Percentiles rank a stretch among this genome's conserved stretches.
Conservation (phyloP, 2,113 vertebrate species). For the Plecotus auritus region DNA sequence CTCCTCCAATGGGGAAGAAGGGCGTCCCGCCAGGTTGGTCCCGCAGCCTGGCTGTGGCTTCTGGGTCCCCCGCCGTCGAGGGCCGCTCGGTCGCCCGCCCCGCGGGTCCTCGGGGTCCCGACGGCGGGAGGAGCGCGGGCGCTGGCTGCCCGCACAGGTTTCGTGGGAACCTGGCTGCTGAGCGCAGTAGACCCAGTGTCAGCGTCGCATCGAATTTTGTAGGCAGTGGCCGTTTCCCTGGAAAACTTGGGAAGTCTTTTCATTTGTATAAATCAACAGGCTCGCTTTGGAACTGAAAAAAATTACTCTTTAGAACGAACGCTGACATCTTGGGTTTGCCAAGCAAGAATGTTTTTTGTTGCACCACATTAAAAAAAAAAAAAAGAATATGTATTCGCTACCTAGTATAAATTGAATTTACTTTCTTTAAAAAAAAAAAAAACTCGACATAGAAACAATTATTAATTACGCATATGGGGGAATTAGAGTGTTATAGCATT, state of each 20-base stretch:
- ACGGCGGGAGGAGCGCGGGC: not conserved
- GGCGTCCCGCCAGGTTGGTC: constrained; percentile 16
- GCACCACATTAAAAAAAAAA: not conserved
- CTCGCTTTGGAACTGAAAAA: not conserved
- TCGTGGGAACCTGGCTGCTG: not conserved
- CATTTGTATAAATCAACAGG: not conserved
- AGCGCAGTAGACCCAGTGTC: not conserved
- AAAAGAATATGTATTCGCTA: not conserved
- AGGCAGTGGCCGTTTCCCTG: not conserved
- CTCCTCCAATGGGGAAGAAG: constrained; percentile 19
- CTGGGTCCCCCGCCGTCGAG: not conserved
- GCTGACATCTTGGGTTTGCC: not conserved
- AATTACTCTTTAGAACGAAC: not conserved
- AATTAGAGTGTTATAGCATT: not conserved
- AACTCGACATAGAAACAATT: not conserved
- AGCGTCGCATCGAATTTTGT: not conserved
- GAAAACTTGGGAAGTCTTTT: not conserved
- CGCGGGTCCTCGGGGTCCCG: not conserved
- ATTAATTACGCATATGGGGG: not conserved
- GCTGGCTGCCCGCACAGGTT: not conserved
- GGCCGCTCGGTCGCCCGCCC: not conserved
- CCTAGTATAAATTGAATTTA: not conserved
- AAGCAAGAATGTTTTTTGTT: not conserved
- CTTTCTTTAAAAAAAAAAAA: no score
- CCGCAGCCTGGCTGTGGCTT: not conserved